Conservation (phyloP, 2,797 vertebrate species). For the Corythornis leucogaster region DNA sequence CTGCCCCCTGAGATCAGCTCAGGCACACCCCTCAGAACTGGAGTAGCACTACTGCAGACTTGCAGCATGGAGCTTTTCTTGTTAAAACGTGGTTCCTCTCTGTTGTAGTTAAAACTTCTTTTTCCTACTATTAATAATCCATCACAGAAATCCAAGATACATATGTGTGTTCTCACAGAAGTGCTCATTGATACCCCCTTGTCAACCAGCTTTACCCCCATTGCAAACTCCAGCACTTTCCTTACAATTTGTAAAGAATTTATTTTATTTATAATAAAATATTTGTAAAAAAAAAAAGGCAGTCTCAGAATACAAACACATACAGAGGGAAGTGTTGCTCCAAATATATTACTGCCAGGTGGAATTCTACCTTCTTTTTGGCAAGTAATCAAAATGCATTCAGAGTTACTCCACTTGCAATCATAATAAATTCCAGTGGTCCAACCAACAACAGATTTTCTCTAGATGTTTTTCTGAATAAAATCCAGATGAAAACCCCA, state of each 20-base stretch:
- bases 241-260: not conserved
- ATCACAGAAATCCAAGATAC: not conserved
- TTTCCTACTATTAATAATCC: not conserved
- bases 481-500: not conserved
- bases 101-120: not conserved
- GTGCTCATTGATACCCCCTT: not conserved
- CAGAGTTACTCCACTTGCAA: not conserved
- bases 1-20: not conserved
- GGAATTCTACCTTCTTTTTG: not conserved
- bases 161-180: not conserved
- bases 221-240: not conserved
- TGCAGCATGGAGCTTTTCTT: not conserved
- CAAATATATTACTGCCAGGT: not conserved
- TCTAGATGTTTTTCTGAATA: not conserved
- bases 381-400: not conserved
- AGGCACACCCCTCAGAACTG: not conserved
- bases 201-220: not conserved
- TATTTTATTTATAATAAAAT: too few species aligned
- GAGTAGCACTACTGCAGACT: not conserved
- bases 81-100: not conserved
- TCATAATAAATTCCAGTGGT: not conserved
- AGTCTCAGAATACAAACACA: not conserved
- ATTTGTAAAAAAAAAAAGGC: not conserved
- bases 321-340: not conserved
- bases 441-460: not conserved